Evolutionary conservation across 1,140 invertebrate genomes (phyloP).

Genomic region (Macrotrachela quadricornifera): DNA sequence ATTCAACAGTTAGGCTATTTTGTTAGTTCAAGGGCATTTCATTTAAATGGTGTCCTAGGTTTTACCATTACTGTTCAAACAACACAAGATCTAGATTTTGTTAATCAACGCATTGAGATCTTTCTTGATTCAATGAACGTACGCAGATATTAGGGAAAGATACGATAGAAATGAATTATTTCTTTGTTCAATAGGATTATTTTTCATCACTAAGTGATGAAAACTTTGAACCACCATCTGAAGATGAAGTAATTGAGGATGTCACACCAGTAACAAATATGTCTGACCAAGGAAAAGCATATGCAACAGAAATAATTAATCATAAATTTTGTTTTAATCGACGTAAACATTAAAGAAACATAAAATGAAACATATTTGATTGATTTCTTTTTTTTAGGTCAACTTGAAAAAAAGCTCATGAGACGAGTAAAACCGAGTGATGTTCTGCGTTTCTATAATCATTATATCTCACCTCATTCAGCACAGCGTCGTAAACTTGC

Average conservation of each 20-base stretch:
- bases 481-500: constrained; percentile 30
- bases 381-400: constrained; percentile 24
- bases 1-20: constrained; percentile 84
- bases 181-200: too few species aligned
- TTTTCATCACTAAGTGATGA: constrained; percentile 51
- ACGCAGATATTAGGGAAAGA: constrained; percentile 46
- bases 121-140: too few species aligned
- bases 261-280: constrained; percentile 76
- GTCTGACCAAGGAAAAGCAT: constrained; percentile 40
- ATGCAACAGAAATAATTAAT: constrained; percentile 61
- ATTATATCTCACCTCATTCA: constrained; percentile 5
- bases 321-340: constrained; percentile 81
- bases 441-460: constrained; percentile 57
- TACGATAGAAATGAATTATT: too few species aligned
- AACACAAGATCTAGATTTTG: constrained; percentile 51
- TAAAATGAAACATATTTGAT: not conserved
- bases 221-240: constrained; percentile 59
- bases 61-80: constrained; percentile 71
- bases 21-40: constrained; percentile 59
- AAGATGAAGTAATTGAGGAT: constrained; percentile 50
- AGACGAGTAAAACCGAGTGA: constrained; percentile 55
- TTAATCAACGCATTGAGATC: constrained; percentile 62
- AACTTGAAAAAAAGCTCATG: constrained; percentile 59
- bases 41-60: constrained; percentile 59
- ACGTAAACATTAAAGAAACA: constrained; percentile 15